Percentiles rank a stretch among this genome's conserved stretches.
Conservation (phyloP, 2,888 invertebrate genomes). For the Pelosia muscerda region DNA sequence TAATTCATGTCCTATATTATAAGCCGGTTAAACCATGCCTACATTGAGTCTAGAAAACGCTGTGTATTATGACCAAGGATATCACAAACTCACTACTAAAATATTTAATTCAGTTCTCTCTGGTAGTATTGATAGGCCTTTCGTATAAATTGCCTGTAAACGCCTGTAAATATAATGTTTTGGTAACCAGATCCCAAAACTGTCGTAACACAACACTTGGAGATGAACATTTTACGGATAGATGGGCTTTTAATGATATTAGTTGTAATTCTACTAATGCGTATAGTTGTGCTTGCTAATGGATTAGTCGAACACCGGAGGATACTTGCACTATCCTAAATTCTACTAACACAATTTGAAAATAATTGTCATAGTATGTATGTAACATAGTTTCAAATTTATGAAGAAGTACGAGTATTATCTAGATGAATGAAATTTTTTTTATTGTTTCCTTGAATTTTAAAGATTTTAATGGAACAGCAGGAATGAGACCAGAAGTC, state of each 20-base stretch:
- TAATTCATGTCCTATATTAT: no score
- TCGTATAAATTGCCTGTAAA: neutral
- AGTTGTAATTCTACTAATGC: constrained; percentile 72
- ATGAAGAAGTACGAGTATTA: neutral
- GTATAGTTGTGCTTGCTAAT: constrained; percentile 69
- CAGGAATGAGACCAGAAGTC: no score
- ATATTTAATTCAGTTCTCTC: neutral
- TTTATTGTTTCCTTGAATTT: no score
- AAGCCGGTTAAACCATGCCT: no score
- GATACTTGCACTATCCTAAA: constrained; percentile 35
- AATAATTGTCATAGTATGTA: constrained; percentile 32
- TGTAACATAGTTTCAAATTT: neutral
- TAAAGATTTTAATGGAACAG: no score
- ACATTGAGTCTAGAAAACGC: no score
- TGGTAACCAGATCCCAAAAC: constrained; percentile 41
- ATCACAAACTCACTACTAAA: neutral
- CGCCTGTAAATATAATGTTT: neutral
- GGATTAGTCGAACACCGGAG: constrained; percentile 57
- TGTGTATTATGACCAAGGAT: neutral
- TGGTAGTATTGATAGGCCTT: neutral
- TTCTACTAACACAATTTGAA: constrained; percentile 39
- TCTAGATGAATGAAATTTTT: no score
- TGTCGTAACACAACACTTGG: constrained; percentile 49
- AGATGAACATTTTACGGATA: constrained; percentile 57
- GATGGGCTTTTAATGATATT: constrained; percentile 74